phyloP scores from a whole-genome alignment of 1,140 invertebrate species.

The Xylocopa sonorina region DNA sequence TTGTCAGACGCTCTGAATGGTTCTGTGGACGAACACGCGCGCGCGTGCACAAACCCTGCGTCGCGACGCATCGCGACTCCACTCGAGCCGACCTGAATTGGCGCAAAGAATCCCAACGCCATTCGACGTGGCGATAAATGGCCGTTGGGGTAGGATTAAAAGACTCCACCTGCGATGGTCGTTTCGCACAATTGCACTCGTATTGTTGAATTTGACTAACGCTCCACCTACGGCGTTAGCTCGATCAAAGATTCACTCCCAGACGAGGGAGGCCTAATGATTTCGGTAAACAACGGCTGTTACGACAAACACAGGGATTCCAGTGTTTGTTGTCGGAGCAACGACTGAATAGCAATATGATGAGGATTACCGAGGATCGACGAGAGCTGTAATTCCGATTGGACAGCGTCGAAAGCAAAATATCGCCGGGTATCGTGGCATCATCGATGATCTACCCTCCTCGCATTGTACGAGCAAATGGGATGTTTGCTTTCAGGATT shows the following conservation, averaged over 20 bases:
- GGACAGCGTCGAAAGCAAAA: slow-evolving; percentile 16
- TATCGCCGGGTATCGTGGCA: neutral
- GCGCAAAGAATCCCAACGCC: slow-evolving; percentile 23
- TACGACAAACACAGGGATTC: slow-evolving; percentile 39
- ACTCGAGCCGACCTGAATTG: neutral
- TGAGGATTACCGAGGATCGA: slow-evolving; percentile 26
- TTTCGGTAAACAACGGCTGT: slow-evolving; percentile 45
- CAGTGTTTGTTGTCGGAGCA: slow-evolving; percentile 33
- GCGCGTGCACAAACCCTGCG: neutral
- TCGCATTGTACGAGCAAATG: neutral
- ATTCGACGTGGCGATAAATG: slow-evolving; percentile 8
- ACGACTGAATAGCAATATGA: slow-evolving; percentile 49
- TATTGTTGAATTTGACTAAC: slow-evolving; percentile 30
- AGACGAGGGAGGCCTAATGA: slow-evolving; percentile 29
- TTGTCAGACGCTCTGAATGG: too few species aligned
- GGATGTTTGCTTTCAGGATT: neutral
- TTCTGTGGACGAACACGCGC: too few species aligned
- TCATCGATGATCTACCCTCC: neutral
- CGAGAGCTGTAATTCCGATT: slow-evolving; percentile 4
- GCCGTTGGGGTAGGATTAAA: neutral
- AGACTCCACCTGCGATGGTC: slow-evolving; percentile 8
- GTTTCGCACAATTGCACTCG: neutral
- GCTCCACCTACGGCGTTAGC: neutral
- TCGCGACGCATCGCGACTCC: neutral
- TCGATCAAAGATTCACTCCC: slow-evolving; percentile 39